Evolutionary conservation across 2,888 invertebrate genomes (phyloP), one percentile per base, ranked within the genome.

Genomic region (Pedicia rivosa): DNA sequence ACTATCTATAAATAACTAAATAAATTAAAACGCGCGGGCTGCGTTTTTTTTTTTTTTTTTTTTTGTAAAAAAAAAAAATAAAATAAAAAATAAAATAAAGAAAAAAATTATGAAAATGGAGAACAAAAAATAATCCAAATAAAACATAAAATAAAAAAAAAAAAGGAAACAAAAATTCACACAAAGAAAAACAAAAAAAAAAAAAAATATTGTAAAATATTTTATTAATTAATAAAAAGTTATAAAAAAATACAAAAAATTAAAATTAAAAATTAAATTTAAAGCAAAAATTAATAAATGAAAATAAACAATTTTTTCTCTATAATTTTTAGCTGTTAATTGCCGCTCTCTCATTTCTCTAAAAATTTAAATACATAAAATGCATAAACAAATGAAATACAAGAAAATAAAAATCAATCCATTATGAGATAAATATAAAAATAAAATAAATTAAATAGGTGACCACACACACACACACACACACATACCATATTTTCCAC

Each of bases 1-100:
- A 20, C 5, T 8, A 6, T 20, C 8, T 20, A 20, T 20, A 6
- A 20, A 20, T 20, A 20, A 24, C 8, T 3, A 24, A 24, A 7
- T 10, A 24, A n/a, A n/a, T n/a, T 14, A 24, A 33, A 22, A 33
- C 33, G 33, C 22, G 33, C 33, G 33, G 33, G 33, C 33, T 33
- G 22, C 33, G 33, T 33, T 20, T 15, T 22, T 24, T 15, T 22
- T 22, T 20, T 22, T 24, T 22, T 15, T 15, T 33, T 20, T 31
- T 20, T 19, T 12, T 20, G 13, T 19, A 20, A 22, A 14, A 12
- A 10, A 33, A 33, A 22, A 7, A 22, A 31, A 14, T 22, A 14
- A 14, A 24, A 24, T 24, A 5, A 24, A 24, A 24, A 24, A 24
- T 10, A 24, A 24, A 24, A 24, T 3, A 24, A 24, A 8, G n/a